These are phyloP conservation scores for Valencia hispanica DNA, from an alignment of 2,797 vertebrate species.

Conservation along the genomic window DNA sequence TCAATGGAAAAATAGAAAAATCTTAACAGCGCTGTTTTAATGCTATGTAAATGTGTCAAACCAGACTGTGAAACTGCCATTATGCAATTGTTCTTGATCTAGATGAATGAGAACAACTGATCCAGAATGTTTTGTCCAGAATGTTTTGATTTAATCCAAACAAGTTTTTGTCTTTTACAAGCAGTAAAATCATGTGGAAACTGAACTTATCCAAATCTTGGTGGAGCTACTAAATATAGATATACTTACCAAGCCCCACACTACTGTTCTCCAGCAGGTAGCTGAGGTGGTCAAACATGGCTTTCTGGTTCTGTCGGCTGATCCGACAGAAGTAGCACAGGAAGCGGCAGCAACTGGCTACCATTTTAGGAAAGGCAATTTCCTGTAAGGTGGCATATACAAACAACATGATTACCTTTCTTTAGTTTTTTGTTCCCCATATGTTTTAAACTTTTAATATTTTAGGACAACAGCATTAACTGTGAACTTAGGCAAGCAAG, in stretches of 20 bases:
- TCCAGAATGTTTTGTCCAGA: not conserved
- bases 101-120: not conserved
- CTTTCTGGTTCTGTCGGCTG: slow-evolving; percentile 98
- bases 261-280: slow-evolving; percentile 98
- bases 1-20: not conserved
- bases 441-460: not conserved
- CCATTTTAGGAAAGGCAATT: slow-evolving; percentile 99
- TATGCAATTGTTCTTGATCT: not conserved
- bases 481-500: too few relatives aligned
- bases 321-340: slow-evolving; percentile 99
- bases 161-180: not conserved
- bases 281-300: slow-evolving; percentile 99
- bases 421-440: not conserved
- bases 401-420: slow-evolving; percentile 11
- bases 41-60: not conserved
- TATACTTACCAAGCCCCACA: slow-evolving; percentile 90
- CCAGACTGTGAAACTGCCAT: not conserved
- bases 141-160: not conserved
- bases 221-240: not conserved
- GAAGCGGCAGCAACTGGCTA: slow-evolving; percentile 98
- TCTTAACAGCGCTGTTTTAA: not conserved
- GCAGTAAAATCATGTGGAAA: not conserved
- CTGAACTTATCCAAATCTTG: not conserved
- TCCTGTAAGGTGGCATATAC: slow-evolving; percentile 76
- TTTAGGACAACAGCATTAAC: not conserved